phyloP scores from a whole-genome alignment of 2,888 invertebrate species.

The Leucophenga maculata region DNA sequence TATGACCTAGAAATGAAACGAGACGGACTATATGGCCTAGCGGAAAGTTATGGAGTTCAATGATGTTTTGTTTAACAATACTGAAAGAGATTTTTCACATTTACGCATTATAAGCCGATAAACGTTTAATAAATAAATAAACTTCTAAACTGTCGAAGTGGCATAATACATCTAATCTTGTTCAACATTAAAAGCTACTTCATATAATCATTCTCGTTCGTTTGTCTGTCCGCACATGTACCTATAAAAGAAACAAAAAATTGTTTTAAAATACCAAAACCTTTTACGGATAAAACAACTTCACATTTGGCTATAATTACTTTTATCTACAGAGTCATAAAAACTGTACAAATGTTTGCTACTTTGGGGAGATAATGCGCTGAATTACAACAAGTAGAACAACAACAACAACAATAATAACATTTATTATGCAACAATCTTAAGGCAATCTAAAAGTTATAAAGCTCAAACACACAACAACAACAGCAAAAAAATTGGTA shows the following conservation, averaged over 20 bases:
- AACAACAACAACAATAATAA: conserved; percentile 1
- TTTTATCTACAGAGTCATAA: conserved; percentile 45
- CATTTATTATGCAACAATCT: conserved; percentile 27
- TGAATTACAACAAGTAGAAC: conserved; percentile 3
- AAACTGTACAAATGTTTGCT: conserved; percentile 32
- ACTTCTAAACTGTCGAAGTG: no score
- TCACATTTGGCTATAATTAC: conserved; percentile 41
- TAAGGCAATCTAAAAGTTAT: conserved; percentile 47
- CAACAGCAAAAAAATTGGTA: conserved; percentile 49
- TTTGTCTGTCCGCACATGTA: not conserved
- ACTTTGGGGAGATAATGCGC: not conserved
- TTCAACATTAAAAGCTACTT: no score
- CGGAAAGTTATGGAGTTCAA: no score
- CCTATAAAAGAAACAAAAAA: conserved; percentile 4
- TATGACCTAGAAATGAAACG: no score
- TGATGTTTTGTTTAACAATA: no score
- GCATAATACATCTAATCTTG: no score
- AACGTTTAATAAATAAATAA: no score
- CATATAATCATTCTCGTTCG: not conserved
- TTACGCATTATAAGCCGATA: no score
- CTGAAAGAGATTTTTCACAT: no score
- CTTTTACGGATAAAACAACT: conserved; percentile 35
- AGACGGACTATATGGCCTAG: no score
- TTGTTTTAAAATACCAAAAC: conserved; percentile 26
- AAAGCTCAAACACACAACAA: conserved; percentile 45